These are phyloP conservation scores for Daubentonia madagascariensis DNA, from an alignment of 2,113 vertebrate species.

Conservation along the genomic window DNA sequence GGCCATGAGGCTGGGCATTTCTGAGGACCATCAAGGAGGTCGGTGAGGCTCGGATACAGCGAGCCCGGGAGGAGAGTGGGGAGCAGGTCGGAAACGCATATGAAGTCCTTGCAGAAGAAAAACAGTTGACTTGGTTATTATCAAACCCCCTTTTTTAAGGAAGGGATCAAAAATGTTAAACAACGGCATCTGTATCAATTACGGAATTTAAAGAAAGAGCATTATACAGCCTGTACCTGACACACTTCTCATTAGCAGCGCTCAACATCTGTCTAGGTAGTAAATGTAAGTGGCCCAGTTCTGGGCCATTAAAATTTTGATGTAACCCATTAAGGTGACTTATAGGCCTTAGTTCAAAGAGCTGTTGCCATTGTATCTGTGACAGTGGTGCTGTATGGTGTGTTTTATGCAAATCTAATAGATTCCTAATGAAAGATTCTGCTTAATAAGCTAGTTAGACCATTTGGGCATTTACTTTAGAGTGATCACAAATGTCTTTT, in stretches of 20 bases:
- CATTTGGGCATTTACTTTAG: conserved; percentile 17
- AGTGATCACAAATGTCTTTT: conserved; percentile 32
- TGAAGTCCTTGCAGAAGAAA: not conserved
- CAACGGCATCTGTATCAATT: not conserved
- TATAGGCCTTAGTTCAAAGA: conserved; percentile 66
- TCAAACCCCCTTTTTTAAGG: not conserved
- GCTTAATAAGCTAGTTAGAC: conserved; percentile 64
- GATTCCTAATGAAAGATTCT: conserved; percentile 56
- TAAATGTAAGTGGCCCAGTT: conserved; percentile 75
- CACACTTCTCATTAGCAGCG: conserved; percentile 63
- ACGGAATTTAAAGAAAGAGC: conserved; percentile 35
- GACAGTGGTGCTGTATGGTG: not conserved
- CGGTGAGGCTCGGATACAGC: not conserved
- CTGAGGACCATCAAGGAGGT: not conserved
- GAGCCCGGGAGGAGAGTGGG: not conserved
- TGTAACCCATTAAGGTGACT: conserved; percentile 68
- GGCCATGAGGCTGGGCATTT: not conserved
- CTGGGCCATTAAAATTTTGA: conserved; percentile 75
- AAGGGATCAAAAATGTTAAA: conserved; percentile 20
- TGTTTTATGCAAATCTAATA: conserved; percentile 68
- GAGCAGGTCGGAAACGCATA: not conserved
- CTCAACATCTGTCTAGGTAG: conserved; percentile 71
- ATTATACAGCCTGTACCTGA: conserved; percentile 28
- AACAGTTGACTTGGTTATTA: not conserved
- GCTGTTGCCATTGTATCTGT: conserved; percentile 44